A percentile compares a stretch with the other conserved stretches of the same genome.
These are phyloP conservation scores for Eira barbara DNA, from an alignment of 2,113 vertebrate genomes.

Conservation along the genomic window DNA sequence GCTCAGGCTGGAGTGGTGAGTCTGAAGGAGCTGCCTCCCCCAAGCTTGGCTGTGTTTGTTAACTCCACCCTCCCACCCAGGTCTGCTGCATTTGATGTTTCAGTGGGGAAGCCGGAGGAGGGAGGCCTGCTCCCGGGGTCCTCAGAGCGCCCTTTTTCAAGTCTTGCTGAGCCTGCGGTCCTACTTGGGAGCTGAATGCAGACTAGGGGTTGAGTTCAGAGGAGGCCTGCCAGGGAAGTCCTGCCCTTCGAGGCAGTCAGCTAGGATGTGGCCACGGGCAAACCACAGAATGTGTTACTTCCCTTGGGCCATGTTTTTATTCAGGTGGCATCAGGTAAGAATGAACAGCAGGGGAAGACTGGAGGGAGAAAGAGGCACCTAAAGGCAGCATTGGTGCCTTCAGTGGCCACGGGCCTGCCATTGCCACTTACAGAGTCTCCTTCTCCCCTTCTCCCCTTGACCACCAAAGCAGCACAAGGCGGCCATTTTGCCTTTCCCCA, in stretches of 20 bases:
- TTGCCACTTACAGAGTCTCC: background rate
- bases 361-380: background rate
- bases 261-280: background rate
- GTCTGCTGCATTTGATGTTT: constrained; percentile 59
- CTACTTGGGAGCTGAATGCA: background rate
- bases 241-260: background rate
- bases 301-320: background rate
- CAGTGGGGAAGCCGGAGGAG: background rate
- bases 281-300: background rate
- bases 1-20: constrained; percentile 48
- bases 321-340: background rate
- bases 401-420: background rate
- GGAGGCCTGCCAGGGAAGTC: background rate
- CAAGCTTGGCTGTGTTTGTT: constrained; percentile 61
- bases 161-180: background rate
- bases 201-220: background rate
- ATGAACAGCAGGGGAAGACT: background rate
- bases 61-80: background rate
- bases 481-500: background rate
- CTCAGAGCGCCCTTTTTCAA: background rate
- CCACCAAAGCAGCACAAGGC: background rate
- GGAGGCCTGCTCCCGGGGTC: background rate
- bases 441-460: background rate
- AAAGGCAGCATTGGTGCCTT: background rate
- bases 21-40: constrained; percentile 50